These are phyloP conservation scores for Drosophila teissieri DNA, from an alignment of 1,140 invertebrate species.

Conservation along the genomic window DNA sequence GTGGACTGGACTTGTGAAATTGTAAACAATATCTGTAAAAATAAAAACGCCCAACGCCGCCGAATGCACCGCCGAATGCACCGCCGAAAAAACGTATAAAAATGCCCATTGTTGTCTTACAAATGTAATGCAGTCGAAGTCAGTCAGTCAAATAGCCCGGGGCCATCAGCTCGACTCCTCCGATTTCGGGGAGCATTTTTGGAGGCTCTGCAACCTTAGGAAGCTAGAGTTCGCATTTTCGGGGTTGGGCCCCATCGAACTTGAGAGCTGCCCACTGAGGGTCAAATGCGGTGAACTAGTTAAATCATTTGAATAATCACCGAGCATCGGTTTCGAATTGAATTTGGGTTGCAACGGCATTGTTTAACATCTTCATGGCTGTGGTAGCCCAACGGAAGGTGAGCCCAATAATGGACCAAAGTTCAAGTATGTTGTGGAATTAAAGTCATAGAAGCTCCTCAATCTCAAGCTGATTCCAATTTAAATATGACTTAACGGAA, in stretches of 20 bases:
- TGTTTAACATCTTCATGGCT: slow-evolving; percentile 17
- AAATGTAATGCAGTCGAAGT: slow-evolving; percentile 27
- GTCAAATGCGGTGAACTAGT: slow-evolving; percentile 56
- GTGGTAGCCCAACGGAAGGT: slow-evolving; percentile 39
- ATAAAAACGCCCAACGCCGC: slow-evolving; percentile 81
- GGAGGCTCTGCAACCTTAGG: slow-evolving; percentile 34
- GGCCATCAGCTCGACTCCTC: slow-evolving; percentile 31
- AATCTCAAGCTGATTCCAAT: no score
- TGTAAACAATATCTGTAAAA: slow-evolving; percentile 82
- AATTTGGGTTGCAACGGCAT: slow-evolving; percentile 45
- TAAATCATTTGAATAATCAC: slow-evolving; percentile 63
- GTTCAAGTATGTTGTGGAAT: no score
- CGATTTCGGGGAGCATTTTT: slow-evolving; percentile 29
- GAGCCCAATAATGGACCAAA: slow-evolving; percentile 15
- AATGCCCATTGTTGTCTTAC: slow-evolving; percentile 75
- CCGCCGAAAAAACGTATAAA: slow-evolving; percentile 30
- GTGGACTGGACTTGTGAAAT: slow-evolving; percentile 58
- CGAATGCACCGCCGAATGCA: slow-evolving; percentile 54
- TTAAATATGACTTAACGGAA: no score
- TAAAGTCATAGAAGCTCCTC: not conserved
- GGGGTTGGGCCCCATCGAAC: slow-evolving; percentile 39
- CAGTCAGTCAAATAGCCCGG: slow-evolving; percentile 35
- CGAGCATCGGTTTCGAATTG: slow-evolving; percentile 39
- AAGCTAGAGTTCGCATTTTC: slow-evolving; percentile 23
- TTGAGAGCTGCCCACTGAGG: slow-evolving; percentile 40